These are phyloP conservation scores for Uromys caudimaculatus DNA, from an alignment of 2,797 vertebrate species.

Conservation along the genomic window DNA sequence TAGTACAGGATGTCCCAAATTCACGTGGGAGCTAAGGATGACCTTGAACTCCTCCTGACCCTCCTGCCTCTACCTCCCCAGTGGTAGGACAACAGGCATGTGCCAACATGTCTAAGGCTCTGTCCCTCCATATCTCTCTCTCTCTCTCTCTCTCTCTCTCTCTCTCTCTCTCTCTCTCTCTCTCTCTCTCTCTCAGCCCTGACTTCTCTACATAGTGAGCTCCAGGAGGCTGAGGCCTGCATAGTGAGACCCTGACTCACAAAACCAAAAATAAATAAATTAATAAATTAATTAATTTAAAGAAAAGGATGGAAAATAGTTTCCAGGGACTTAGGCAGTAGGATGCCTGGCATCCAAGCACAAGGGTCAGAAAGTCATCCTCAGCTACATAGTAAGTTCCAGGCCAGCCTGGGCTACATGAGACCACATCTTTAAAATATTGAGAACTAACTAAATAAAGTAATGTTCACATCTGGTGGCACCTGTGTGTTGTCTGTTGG, in stretches of 20 bases:
- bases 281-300: neutral
- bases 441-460: neutral
- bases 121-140: too few species aligned
- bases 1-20: neutral
- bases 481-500: too few species aligned
- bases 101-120: neutral
- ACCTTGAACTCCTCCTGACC: neutral
- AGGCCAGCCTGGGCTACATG: neutral
- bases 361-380: neutral
- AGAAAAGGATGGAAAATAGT: neutral
- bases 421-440: neutral
- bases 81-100: neutral
- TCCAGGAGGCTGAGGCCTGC: neutral
- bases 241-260: neutral
- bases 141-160: too few species aligned
- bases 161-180: too few species aligned
- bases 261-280: neutral
- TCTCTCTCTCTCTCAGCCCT: neutral
- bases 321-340: neutral
- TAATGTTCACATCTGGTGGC: neutral
- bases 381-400: neutral
- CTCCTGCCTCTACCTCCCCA: neutral
- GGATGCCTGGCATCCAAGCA: too few species aligned
- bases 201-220: too few species aligned
- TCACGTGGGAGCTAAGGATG: neutral